Percentiles rank a stretch among this genome's conserved stretches.
phyloP scores from a whole-genome alignment of 2,797 vertebrate genomes.

The Pachyuromys duprasi region DNA sequence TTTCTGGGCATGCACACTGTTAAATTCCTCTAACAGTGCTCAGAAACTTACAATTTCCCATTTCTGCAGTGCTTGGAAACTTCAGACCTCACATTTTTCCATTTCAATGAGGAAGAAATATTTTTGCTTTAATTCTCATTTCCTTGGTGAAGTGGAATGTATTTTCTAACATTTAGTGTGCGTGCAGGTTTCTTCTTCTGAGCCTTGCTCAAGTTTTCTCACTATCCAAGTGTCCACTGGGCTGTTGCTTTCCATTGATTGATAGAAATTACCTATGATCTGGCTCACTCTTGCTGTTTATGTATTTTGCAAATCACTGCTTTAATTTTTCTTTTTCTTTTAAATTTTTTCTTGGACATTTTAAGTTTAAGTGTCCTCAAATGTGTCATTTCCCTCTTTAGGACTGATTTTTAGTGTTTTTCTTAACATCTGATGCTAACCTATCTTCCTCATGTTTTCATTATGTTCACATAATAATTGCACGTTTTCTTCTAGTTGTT shows the following conservation, averaged over 20 bases:
- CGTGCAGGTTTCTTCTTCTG: not conserved
- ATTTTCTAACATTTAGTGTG: not conserved
- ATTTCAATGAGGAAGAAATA: not conserved
- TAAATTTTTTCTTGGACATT: not conserved
- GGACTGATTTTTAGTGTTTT: not conserved
- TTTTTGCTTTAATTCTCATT: not conserved
- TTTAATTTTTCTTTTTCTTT: not conserved
- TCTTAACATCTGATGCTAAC: not conserved
- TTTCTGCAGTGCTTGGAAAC: not conserved
- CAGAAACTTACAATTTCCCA: conserved; percentile 9
- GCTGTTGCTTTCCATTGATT: not conserved
- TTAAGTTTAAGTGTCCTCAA: not conserved
- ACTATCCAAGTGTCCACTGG: not conserved
- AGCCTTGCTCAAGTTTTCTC: not conserved
- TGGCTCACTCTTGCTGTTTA: not conserved
- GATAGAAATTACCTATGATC: not conserved
- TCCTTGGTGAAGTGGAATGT: not conserved
- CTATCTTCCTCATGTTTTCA: not conserved
- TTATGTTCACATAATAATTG: not conserved
- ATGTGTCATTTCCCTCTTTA: not conserved
- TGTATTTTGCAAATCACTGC: not conserved
- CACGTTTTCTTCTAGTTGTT: not conserved
- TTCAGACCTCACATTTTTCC: conserved; percentile 21
- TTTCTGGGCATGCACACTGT: not conserved
- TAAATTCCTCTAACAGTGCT: conserved; percentile 12